Evolutionary conservation across 2,888 invertebrate genomes (phyloP), one percentile per base, ranked within the genome.

Genomic region (Eupithecia vulgata): DNA sequence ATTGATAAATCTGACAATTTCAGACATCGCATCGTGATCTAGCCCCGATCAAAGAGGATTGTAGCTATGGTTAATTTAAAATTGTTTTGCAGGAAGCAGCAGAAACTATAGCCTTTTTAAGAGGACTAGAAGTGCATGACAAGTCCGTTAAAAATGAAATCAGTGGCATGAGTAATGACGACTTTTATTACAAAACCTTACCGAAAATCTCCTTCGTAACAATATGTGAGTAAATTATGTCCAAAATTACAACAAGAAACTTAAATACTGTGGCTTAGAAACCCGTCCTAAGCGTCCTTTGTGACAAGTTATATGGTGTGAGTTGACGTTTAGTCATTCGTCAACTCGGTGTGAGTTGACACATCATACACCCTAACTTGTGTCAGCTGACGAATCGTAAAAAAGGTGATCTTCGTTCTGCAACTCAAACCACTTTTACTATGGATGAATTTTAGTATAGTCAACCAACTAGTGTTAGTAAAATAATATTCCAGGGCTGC

Each of bases 81-180:
- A 25, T 3, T 70, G 59, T n/a, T 82, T 83, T 34, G 0, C 78
- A 92, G 92, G 85, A 89, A 81, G 91, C 91, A 8, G 82, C 82
- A 2, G 72, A 79, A n/a, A 87, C 88, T 0, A 76, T 91, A 52
- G 88, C 91, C 0, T 84, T 81, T 34, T 82, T 92, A 0, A 84
- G 92, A 81, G 90, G 90, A 6, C 72, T 91, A 10, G 80, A 87
- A 21, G 76, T 83, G 37, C 78, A 83, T 30, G 82, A 91, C 70
- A 88, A 89, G 82, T 75, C 79, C 10, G 84, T 91, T 6, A 81
- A 85, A 61, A 86, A 80, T 13, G 88, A 91, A 81, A 78, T 92
- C 6, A 84, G 85, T 10, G 78, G 67, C 0, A 88, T 92, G 86
- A 86, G 76, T 79, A 85, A 85, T 52, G 87, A 90, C 78, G 86